Percentiles rank a stretch among this genome's conserved stretches.
Conservation (phyloP, 2,113 vertebrate species). For the Tyto alba region DNA sequence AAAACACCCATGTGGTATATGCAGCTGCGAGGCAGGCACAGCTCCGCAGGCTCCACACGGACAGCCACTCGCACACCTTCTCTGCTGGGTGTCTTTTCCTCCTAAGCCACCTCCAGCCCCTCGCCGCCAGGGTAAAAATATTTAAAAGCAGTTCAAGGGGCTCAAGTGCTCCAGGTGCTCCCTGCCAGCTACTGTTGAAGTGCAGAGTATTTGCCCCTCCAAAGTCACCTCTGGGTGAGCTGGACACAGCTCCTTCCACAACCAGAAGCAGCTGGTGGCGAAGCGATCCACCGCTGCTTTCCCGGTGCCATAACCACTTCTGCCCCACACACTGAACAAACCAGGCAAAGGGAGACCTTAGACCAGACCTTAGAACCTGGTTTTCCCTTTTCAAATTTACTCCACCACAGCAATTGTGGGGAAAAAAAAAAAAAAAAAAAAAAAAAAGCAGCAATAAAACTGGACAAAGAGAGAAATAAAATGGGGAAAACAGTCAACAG, state of each 20-base stretch:
- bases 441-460: background rate
- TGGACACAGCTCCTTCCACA: background rate
- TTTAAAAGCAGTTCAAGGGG: background rate
- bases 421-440: fast-evolving
- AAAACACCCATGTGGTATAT: background rate
- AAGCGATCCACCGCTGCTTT: background rate
- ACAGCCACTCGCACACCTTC: background rate
- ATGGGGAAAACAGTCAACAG: background rate
- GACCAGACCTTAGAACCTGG: background rate
- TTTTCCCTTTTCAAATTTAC: background rate
- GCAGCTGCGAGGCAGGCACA: background rate
- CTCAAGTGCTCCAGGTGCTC: background rate
- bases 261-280: background rate
- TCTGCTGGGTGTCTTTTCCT: background rate
- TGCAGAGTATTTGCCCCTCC: fast-evolving
- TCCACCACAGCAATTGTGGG: background rate
- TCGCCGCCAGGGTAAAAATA: background rate
- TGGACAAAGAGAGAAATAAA: background rate
- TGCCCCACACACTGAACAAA: background rate
- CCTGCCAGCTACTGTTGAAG: background rate
- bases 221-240: background rate
- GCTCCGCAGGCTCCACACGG: background rate
- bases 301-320: background rate
- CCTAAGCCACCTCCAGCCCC: fast-evolving
- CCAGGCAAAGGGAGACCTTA: background rate